Evolutionary conservation across 2,888 invertebrate species (phyloP), one percentile per base, ranked within the genome.

Genomic region (Nebria brevicollis): DNA sequence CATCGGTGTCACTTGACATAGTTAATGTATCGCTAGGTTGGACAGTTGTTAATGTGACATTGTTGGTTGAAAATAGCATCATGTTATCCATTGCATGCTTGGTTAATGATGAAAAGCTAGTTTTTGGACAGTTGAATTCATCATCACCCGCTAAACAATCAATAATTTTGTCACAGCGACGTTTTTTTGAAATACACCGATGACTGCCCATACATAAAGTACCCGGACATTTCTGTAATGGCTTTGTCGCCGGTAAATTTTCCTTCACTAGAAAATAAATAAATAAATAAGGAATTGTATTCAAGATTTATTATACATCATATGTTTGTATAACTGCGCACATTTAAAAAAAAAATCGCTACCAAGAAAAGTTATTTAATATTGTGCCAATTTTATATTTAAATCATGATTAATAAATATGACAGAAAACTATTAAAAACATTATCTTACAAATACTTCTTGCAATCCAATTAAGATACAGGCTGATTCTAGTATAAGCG

Each of bases 91-190:
- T 83, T 15, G 85, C 85, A 77, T 86, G 84, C 83, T 86, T 85
- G 82, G 86, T 85, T 20, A 81, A 43, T 42, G 76, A 65, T 6
- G 77, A 41, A 54, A 65, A 77, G 65, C 80, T 65, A 25, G 15
- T 26, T 75, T 77, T 73, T 77, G 87, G 87, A 86, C 96, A 96
- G 76, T 93, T 91, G 0, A 92, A 87, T 90, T 97, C 97, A 88
- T 97, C 97, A 88, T 96, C 96, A 25, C 93, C 95, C 66, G 93
- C 91, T 41, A 96, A 89, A 85, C 96, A 97, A 86, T 96, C 94
- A 0, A 95, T 92, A 66, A 92, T 89, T 85, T 92, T 92, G 86
- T 97, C 94, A 88, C 96, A 97, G 77, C 92, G 92, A 83, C 92
- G 89, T 83, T 90, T 91, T 43, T 89, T 90, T 0, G 94, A 90